Evolutionary conservation across 2,797 vertebrate genomes (phyloP).

Genomic region (Pangasius djambal): DNA sequence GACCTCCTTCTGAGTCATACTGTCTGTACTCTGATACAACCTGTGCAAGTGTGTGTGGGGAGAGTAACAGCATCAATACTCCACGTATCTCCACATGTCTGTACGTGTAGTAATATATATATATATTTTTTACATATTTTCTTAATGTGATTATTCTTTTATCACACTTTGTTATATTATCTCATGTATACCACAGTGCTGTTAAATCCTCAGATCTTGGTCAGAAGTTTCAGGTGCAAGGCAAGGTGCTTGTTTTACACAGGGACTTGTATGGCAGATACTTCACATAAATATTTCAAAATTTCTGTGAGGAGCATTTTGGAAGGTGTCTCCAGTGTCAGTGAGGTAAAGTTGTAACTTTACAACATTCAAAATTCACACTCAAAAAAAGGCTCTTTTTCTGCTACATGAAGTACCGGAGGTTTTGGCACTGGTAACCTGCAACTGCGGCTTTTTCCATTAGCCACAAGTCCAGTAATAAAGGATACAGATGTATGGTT

Average conservation of each 20-base stretch:
- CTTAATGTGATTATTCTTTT: background rate
- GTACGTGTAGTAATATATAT: background rate
- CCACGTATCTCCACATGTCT: background rate
- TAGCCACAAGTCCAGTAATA: background rate
- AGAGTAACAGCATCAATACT: no score
- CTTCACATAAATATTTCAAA: no score
- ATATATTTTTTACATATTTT: background rate
- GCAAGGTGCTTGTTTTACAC: no score
- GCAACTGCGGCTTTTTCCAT: background rate
- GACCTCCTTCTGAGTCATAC: conserved; percentile 75
- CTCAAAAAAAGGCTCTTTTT: no score
- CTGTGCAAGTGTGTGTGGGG: background rate
- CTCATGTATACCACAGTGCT: background rate
- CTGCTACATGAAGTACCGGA: background rate
- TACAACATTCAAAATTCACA: no score
- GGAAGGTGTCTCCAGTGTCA: no score
- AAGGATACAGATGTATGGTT: background rate
- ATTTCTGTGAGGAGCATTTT: no score
- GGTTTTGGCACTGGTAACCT: background rate
- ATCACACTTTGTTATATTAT: background rate
- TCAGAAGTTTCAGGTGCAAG: background rate
- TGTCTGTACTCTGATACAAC: conserved; percentile 62
- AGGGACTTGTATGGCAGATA: no score
- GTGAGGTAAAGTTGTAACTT: no score
- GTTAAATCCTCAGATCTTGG: background rate